phyloP scores from a whole-genome alignment of 2,888 invertebrate species.

The Leucophenga montana region DNA sequence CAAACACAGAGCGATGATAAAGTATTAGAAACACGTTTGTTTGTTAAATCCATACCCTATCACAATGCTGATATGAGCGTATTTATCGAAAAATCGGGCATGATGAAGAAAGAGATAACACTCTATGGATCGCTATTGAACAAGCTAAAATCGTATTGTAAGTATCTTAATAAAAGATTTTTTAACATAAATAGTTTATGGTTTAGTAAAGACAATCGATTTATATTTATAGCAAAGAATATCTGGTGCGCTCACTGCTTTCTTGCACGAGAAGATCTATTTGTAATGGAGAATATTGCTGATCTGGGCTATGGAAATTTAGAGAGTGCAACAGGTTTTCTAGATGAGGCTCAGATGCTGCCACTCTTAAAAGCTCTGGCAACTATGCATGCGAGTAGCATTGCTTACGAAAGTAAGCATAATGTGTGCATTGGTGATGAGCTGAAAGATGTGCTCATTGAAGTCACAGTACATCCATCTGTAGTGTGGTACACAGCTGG shows the following conservation, averaged over 20 bases:
- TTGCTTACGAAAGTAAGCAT: conserved; percentile 69
- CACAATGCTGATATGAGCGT: conserved; percentile 49
- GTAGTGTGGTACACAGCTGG: conserved; percentile 62
- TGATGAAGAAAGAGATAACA: conserved; percentile 59
- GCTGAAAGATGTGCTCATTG: conserved; percentile 52
- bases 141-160: conserved; percentile 56
- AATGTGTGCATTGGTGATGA: conserved; percentile 54
- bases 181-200: background rate
- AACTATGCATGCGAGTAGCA: conserved; percentile 70
- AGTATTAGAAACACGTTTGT: conserved; percentile 47
- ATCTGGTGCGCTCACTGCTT: conserved; percentile 70
- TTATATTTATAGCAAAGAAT: conserved; percentile 48
- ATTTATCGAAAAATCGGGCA: conserved; percentile 48
- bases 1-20: conserved; percentile 14
- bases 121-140: conserved; percentile 57
- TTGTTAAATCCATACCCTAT: conserved; percentile 61
- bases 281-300: conserved; percentile 72
- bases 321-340: conserved; percentile 41
- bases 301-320: conserved; percentile 56
- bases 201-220: background rate
- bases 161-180: conserved; percentile 35
- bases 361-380: conserved; percentile 69
- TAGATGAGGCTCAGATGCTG: conserved; percentile 66
- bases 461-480: conserved; percentile 55
- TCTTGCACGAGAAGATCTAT: conserved; percentile 64